Evolutionary conservation across 2,888 invertebrate species (phyloP), one percentile per base, ranked within the genome.

Genomic region (Drosophila tanythrix): DNA sequence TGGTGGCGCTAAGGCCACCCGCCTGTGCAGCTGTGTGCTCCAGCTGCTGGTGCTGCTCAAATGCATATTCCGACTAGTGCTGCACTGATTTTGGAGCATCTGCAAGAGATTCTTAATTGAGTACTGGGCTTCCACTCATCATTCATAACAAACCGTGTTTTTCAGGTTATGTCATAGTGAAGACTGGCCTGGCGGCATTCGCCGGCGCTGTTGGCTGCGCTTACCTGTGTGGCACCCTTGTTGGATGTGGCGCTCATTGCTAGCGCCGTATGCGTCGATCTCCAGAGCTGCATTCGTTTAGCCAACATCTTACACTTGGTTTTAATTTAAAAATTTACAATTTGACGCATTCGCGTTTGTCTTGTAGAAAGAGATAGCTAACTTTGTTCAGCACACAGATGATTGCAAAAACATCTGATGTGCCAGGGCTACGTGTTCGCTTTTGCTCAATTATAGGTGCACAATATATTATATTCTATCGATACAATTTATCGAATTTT

Each of bases 111-210:
- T 25, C 13, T 56, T 35, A 40, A 69, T 53, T 69, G 10, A 51
- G 33, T 53, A 38, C 38, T 13, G 11, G 13, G 21, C 27, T 25
- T 48, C 2, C 51, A 56, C 27, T 61, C 46, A 46, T 50, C 27
- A 62, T 55, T 76, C 82, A 81, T 79, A 69, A 79, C 74, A 76
- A 74, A 59, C 57, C 63, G 61, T 48, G 52, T 74, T 88, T 90
- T 80, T 65, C 80, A 91, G 92, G 92, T 92, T 91, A 91, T 91
- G 92, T 91, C 88, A 92, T 79, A 76, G 4, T 58, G 29, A 43
- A 27, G 29, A 63, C 64, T 46, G 36, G 40, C 5, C 29, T 21
- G 51, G 43, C 35, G 25, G n/a, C 18, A 11, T 29, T 56, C 51
- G 67, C 74, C 74, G 76, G 64, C 29, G 40, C 18, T 35, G 27